Evolutionary conservation across 2,797 vertebrate species (phyloP).

Genomic region (Corythornis leucogaster): DNA sequence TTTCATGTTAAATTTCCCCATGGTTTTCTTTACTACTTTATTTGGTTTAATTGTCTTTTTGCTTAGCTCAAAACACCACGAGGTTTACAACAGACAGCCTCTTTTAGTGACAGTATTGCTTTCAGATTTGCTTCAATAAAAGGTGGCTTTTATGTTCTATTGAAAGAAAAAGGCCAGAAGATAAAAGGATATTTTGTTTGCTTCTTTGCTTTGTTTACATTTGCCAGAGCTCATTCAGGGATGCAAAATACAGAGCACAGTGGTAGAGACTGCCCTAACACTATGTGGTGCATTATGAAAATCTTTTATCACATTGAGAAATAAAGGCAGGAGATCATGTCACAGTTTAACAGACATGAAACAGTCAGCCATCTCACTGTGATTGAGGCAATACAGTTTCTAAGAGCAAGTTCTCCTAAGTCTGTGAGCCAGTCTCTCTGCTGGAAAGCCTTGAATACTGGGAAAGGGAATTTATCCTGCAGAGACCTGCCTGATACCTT

Average conservation of each 20-base stretch:
- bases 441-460: background rate
- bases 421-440: background rate
- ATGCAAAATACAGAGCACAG: slow-evolving; percentile 23
- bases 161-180: background rate
- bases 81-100: background rate
- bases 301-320: slow-evolving; percentile 27
- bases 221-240: background rate
- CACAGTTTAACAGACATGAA: background rate
- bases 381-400: background rate
- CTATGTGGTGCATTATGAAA: slow-evolving; percentile 15
- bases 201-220: slow-evolving; percentile 13
- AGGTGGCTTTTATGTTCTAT: background rate
- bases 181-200: background rate
- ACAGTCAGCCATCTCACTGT: background rate
- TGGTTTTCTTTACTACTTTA: slow-evolving; percentile 17
- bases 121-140: slow-evolving; percentile 32
- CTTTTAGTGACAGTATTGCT: background rate
- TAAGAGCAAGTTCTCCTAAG: background rate
- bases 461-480: background rate
- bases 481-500: background rate
- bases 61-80: background rate
- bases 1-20: slow-evolving; percentile 12
- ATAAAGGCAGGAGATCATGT: background rate
- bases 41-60: background rate
- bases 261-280: background rate